phyloP scores from a whole-genome alignment of 2,113 vertebrate genomes.

The Solea senegalensis region DNA sequence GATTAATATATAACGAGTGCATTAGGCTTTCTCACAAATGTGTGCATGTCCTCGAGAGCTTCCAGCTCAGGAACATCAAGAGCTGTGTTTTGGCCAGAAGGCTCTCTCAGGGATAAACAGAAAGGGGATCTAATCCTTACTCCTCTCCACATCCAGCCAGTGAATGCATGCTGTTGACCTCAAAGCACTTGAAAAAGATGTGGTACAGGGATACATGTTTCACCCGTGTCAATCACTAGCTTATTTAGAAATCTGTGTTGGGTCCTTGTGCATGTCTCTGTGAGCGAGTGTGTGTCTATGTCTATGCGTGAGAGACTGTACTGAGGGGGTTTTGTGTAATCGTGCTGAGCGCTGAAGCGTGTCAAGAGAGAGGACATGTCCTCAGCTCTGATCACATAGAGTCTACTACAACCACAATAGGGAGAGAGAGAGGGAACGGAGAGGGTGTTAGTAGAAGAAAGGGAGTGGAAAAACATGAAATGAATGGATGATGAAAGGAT shows the following conservation, averaged over 20 bases:
- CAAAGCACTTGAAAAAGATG: slow-evolving; percentile 51
- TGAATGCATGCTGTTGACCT: slow-evolving; percentile 47
- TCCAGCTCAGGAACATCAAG: slow-evolving; percentile 72
- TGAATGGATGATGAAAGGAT: slow-evolving; percentile 53
- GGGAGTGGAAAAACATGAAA: slow-evolving; percentile 51
- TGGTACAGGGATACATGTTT: slow-evolving; percentile 39
- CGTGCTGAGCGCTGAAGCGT: slow-evolving; percentile 72
- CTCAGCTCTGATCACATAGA: slow-evolving; percentile 74
- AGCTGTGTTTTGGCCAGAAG: slow-evolving; percentile 69
- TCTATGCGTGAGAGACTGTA: slow-evolving; percentile 43
- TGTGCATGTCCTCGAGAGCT: slow-evolving; percentile 46
- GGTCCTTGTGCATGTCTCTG: slow-evolving; percentile 18
- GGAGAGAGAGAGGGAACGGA: slow-evolving; percentile 36
- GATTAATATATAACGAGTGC: no score
- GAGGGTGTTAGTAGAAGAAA: slow-evolving; percentile 49
- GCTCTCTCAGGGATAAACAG: slow-evolving; percentile 70
- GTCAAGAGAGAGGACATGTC: slow-evolving; percentile 78
- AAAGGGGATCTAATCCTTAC: slow-evolving; percentile 67
- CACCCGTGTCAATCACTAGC: slow-evolving; percentile 57
- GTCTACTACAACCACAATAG: slow-evolving; percentile 64
- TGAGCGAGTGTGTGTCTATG: slow-evolving; percentile 21
- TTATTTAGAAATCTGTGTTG: slow-evolving; percentile 47
- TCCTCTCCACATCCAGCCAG: slow-evolving; percentile 52
- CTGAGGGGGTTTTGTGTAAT: slow-evolving; percentile 78
- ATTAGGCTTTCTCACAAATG: background rate